A percentile compares a stretch with the other conserved stretches of the same genome.
Evolutionary conservation across 2,797 vertebrate genomes (phyloP).

Genomic region (Botia almorhae): DNA sequence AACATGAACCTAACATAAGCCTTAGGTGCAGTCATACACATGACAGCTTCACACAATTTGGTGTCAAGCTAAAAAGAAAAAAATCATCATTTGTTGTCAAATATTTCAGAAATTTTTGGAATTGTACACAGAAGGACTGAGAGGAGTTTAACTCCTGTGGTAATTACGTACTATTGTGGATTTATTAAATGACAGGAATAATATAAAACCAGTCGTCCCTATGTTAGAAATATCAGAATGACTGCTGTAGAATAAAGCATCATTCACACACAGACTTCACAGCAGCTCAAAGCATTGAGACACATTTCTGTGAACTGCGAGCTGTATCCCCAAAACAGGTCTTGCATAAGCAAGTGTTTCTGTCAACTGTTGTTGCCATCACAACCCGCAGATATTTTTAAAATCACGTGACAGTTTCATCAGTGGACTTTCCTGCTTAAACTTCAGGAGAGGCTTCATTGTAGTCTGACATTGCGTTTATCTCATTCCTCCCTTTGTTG

Average conservation of each 20-base stretch:
- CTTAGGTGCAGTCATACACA: not conserved
- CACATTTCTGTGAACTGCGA: conserved; percentile 19
- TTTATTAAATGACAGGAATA: conserved; percentile 1
- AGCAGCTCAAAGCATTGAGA: conserved; percentile 14
- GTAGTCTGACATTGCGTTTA: conserved; percentile 21
- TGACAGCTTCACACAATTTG: not conserved
- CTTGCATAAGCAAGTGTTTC: conserved; percentile 42
- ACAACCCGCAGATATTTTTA: conserved; percentile 2
- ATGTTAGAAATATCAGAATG: not conserved
- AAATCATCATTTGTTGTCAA: not conserved
- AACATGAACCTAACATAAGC: too few relatives aligned
- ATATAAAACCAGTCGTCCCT: not conserved
- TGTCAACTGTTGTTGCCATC: conserved; percentile 37
- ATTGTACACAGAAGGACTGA: not conserved
- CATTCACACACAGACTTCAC: not conserved
- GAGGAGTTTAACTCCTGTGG: not conserved
- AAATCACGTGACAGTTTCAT: conserved; percentile 17
- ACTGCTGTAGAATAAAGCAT: not conserved
- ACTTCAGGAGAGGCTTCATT: conserved; percentile 15
- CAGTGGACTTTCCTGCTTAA: conserved; percentile 32
- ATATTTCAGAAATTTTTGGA: not conserved
- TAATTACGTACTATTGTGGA: not conserved
- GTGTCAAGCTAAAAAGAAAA: not conserved
- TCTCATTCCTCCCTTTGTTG: not conserved
- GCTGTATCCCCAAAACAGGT: conserved; percentile 23